phyloP scores from a whole-genome alignment of 2,888 invertebrate species.

The Nomada hirtipes region DNA sequence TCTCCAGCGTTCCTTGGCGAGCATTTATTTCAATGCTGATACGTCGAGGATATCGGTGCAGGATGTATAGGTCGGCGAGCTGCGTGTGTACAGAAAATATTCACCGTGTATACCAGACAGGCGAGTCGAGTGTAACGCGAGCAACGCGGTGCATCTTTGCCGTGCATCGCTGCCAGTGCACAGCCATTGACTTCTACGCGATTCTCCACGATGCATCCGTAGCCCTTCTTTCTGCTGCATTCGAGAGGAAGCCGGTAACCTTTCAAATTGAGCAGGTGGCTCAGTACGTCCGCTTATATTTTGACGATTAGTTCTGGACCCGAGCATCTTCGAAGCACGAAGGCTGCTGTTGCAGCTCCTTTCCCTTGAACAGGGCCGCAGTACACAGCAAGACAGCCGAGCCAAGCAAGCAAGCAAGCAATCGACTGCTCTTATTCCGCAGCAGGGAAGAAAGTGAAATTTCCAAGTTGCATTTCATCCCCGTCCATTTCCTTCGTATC shows the following conservation, averaged over 20 bases:
- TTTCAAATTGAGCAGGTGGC: constrained; percentile 74
- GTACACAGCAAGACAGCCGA: not conserved
- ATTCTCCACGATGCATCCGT: constrained; percentile 64
- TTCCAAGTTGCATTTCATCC: constrained; percentile 1
- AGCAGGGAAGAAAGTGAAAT: not conserved
- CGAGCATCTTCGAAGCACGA: constrained; percentile 58
- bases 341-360: constrained; percentile 46
- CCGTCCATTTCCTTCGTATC: constrained; percentile 3
- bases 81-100: constrained; percentile 37
- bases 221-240: constrained; percentile 44
- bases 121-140: constrained; percentile 63
- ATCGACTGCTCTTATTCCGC: not conserved
- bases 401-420: not conserved
- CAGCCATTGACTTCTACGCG: constrained; percentile 50
- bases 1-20: not conserved
- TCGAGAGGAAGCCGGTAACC: constrained; percentile 60
- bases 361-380: constrained; percentile 64
- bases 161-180: constrained; percentile 46
- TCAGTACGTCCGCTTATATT: constrained; percentile 67
- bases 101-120: constrained; percentile 45
- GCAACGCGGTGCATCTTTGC: constrained; percentile 40
- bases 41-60: constrained; percentile 32
- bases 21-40: constrained; percentile 56
- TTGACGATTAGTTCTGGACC: constrained; percentile 78
- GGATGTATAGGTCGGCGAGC: constrained; percentile 17